Evolutionary conservation across 2,797 vertebrate genomes (phyloP).

Genomic region (Eurystomus glaucurus): DNA sequence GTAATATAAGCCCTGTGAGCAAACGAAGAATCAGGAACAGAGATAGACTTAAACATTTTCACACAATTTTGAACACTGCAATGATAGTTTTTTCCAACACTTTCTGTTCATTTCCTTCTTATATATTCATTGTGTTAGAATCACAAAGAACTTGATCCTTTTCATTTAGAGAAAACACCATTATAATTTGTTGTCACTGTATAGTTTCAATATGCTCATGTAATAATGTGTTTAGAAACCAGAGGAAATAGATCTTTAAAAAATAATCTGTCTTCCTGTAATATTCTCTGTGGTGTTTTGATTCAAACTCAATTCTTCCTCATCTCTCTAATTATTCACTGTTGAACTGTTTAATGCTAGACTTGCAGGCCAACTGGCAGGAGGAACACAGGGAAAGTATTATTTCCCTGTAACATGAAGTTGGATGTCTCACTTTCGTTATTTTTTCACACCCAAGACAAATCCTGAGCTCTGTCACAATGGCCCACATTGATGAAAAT

Average conservation of each 20-base stretch:
- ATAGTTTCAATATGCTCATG: neutral
- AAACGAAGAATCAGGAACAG: neutral
- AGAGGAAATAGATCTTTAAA: conserved; percentile 32
- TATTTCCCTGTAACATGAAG: conserved; percentile 80
- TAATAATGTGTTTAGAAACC: conserved; percentile 48
- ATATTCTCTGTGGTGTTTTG: conserved; percentile 6
- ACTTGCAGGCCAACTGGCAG: conserved; percentile 72
- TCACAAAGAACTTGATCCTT: neutral
- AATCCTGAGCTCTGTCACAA: conserved; percentile 83
- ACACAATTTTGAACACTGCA: neutral
- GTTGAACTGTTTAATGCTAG: conserved; percentile 79
- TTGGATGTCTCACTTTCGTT: conserved; percentile 77
- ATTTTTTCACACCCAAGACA: conserved; percentile 80
- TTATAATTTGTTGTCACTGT: conserved; percentile 1
- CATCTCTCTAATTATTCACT: conserved; percentile 79
- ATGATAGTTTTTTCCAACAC: neutral
- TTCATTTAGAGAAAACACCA: neutral
- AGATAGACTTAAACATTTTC: neutral
- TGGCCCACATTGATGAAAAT: conserved; percentile 67
- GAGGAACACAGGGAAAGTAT: conserved; percentile 81
- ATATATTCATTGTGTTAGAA: conserved; percentile 28
- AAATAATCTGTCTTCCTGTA: conserved; percentile 22
- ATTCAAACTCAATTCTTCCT: conserved; percentile 44
- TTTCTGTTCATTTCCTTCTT: neutral
- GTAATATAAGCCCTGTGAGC: neutral